These are phyloP conservation scores for Varanus salvator DNA, from an alignment of 2,113 vertebrate genomes.

Conservation along the genomic window DNA sequence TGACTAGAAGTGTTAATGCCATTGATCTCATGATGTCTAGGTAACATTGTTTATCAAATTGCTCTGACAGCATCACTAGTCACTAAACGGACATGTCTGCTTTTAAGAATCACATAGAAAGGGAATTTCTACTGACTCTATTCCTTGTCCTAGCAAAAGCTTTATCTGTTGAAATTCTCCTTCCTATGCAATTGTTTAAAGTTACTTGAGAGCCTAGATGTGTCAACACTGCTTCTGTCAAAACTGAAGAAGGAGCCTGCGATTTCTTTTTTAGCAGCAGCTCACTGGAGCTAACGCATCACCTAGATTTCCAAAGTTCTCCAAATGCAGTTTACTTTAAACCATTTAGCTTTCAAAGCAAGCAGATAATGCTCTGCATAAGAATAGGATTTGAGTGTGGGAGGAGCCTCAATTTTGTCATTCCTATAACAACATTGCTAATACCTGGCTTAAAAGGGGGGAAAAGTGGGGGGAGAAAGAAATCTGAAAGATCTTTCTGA, in stretches of 20 bases:
- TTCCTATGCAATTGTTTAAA: neutral
- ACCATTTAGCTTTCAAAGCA: constrained; percentile 16
- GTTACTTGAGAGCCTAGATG: neutral
- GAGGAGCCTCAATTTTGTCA: neutral
- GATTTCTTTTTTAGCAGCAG: neutral
- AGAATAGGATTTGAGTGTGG: no score
- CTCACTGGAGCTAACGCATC: neutral
- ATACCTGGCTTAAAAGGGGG: neutral
- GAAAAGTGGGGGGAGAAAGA: neutral
- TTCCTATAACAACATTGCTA: constrained; percentile 2
- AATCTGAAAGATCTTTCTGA: neutral
- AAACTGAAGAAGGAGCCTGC: neutral
- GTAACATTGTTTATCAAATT: neutral
- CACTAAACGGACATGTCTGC: neutral
- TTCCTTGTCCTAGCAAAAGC: no score
- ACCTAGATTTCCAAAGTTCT: neutral
- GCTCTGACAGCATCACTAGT: neutral
- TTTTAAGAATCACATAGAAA: neutral
- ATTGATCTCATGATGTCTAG: neutral
- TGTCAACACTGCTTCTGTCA: neutral
- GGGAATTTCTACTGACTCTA: neutral
- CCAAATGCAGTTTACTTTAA: constrained; percentile 15
- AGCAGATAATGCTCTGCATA: neutral
- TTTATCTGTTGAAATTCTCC: neutral
- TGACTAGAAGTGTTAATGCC: neutral